Evolutionary conservation across 2,797 vertebrate genomes (phyloP), one percentile per base, ranked within the genome.

Genomic region (Danionella dracula): DNA sequence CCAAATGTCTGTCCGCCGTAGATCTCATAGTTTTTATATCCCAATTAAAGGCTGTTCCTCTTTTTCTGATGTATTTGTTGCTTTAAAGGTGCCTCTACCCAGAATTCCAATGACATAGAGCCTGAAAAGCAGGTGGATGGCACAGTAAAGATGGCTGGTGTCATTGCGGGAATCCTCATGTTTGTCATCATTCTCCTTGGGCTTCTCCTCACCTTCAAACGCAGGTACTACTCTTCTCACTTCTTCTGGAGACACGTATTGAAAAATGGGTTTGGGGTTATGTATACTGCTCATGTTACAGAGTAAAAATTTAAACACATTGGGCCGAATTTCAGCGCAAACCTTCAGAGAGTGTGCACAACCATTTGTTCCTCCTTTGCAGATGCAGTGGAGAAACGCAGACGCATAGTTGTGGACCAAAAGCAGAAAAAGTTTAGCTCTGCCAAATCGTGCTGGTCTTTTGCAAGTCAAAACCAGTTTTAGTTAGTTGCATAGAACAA

Each of bases 111-210:
- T 13, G 92, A 93, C 0, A 91, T 97, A 85, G 95, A 99, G 71
- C 96, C 95, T 0, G 96, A 99, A 86, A 97, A 97, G 76, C 96
- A 97, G 83, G 93, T 94, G 55, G 95, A 99, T 84, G 91, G 88
- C 80, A 97, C 94, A 0, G 94, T 98, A 79, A 98, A 99, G 81
- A 95, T 97, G 91, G 96, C 95, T 0, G 96, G 96, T 0, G 94
- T 98, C 53, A 92, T 99, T n/a, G 95, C 95, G 0, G 96, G 96
- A 8, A 93, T 97, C 64, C 89, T 99, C 59, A 96, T 99, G 95
- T 98, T 97, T 82, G 88, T 97, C 78, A 96, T 99, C 77, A 96
- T 99, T 74, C 93, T 99, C 34, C 82, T 99, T 38, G 96, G 96
- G 0, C 91, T 94, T 27, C 91, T 96, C 78, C 94, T 99, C 57